A percentile compares a stretch with the other conserved stretches of the same genome.
Evolutionary conservation across 2,113 vertebrate species (phyloP).

Genomic region (Megaleporinus macrocephalus): DNA sequence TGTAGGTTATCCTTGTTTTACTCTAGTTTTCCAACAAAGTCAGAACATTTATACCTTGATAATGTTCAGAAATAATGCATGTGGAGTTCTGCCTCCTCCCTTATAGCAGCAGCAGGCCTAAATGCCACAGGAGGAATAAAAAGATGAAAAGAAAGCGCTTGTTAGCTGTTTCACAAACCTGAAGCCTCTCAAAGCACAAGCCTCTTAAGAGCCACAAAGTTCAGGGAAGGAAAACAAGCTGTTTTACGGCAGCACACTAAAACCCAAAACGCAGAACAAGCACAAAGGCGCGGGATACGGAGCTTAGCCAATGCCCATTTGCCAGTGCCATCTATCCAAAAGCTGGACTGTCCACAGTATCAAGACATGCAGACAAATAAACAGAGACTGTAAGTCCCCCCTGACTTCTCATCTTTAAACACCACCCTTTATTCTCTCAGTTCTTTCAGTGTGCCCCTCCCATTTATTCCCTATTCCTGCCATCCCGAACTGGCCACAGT

Average conservation of each 20-base stretch:
- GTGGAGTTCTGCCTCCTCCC: neutral
- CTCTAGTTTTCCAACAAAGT: too few species aligned
- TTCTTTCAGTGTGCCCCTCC: slow-evolving; percentile 20
- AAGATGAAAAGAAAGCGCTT: neutral
- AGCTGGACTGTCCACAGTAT: slow-evolving; percentile 25
- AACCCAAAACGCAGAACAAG: neutral
- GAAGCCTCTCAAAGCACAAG: neutral
- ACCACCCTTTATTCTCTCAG: slow-evolving; percentile 45
- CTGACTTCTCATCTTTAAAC: slow-evolving; percentile 40
- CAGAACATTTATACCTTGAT: too few species aligned
- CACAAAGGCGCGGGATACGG: neutral
- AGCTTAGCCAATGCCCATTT: neutral
- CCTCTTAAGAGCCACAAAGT: neutral
- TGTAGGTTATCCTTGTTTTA: too few species aligned
- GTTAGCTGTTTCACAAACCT: neutral
- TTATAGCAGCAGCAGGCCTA: neutral
- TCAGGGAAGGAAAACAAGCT: neutral
- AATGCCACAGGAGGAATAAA: neutral
- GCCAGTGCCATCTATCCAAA: neutral
- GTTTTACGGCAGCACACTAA: neutral
- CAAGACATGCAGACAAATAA: slow-evolving; percentile 37
- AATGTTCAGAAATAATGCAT: too few species aligned
- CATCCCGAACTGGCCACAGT: slow-evolving; percentile 33
- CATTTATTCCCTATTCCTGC: slow-evolving; percentile 39
- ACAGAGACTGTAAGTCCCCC: slow-evolving; percentile 18